These are phyloP conservation scores for Dryobota labecula DNA, from an alignment of 2,888 invertebrate genomes.

Conservation along the genomic window DNA sequence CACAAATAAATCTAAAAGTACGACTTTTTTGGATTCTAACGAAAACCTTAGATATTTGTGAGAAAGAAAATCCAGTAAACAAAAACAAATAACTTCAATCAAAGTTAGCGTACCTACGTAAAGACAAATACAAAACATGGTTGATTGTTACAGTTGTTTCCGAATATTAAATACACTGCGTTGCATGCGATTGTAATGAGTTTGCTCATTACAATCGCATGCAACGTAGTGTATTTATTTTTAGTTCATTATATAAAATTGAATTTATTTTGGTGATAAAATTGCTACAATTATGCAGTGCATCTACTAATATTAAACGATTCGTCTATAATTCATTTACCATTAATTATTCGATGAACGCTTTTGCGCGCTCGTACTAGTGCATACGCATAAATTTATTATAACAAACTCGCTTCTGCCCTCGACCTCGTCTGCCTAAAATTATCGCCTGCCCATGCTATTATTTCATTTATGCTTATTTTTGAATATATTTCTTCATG, in stretches of 20 bases:
- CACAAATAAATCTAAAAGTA: conserved; percentile 1
- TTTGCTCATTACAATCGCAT: conserved; percentile 31
- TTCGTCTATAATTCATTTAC: conserved; percentile 57
- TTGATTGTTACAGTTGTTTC: conserved; percentile 25
- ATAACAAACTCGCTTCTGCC: too few relatives aligned
- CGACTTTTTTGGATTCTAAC: background rate
- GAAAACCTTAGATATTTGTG: background rate
- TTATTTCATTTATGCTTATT: too few relatives aligned
- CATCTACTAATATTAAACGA: conserved; percentile 45
- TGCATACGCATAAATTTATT: conserved; percentile 49
- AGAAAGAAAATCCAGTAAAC: background rate
- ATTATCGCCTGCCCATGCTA: too few relatives aligned
- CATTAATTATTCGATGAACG: conserved; percentile 58
- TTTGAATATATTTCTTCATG: too few relatives aligned
- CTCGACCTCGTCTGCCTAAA: too few relatives aligned
- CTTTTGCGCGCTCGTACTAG: conserved; percentile 48
- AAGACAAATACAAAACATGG: background rate
- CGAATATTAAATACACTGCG: conserved; percentile 30
- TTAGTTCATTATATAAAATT: conserved; percentile 37
- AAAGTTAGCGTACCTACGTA: too few relatives aligned
- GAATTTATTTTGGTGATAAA: conserved; percentile 40
- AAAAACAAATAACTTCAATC: background rate
- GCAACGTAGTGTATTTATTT: conserved; percentile 27
- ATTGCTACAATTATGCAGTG: conserved; percentile 34
- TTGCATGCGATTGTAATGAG: conserved; percentile 28